These are phyloP conservation scores for Cryptotermes secundus DNA, from an alignment of 1,140 invertebrate genomes.

Conservation along the genomic window DNA sequence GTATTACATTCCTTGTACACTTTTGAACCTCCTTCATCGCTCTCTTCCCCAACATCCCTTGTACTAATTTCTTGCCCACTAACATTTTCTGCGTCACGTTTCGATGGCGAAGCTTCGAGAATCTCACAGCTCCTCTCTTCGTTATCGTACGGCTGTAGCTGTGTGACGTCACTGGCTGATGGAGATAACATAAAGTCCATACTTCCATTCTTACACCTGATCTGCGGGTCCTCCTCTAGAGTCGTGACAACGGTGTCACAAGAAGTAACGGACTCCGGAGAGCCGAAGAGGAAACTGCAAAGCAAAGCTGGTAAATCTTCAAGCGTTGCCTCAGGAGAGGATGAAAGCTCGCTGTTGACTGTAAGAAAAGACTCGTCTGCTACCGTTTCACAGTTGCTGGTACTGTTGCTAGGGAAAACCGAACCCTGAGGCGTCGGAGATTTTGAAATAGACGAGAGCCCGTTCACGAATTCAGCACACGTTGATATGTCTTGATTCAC, in stretches of 20 bases:
- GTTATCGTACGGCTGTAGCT: too few species aligned
- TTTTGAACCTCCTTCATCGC: not conserved
- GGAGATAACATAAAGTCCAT: not conserved
- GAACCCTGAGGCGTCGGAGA: not conserved
- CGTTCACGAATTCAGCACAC: not conserved
- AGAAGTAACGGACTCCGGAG: not conserved
- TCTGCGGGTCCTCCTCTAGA: not conserved
- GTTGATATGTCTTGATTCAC: not conserved
- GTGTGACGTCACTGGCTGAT: too few species aligned
- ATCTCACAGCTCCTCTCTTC: too few species aligned
- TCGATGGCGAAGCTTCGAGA: not conserved
- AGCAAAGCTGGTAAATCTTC: not conserved
- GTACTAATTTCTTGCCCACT: not conserved
- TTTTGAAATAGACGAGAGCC: not conserved
- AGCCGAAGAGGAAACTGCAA: not conserved
- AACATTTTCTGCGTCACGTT: not conserved
- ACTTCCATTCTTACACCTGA: not conserved
- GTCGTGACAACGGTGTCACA: not conserved
- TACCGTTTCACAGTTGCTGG: not conserved
- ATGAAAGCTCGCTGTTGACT: not conserved
- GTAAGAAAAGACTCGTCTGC: not conserved
- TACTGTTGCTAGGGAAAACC: not conserved
- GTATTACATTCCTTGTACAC: too few species aligned
- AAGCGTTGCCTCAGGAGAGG: not conserved
- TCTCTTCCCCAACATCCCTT: not conserved